Percentiles rank a stretch among this genome's conserved stretches.
phyloP scores from a whole-genome alignment of 2,888 invertebrate species.

The Diaprepes abbreviatus region DNA sequence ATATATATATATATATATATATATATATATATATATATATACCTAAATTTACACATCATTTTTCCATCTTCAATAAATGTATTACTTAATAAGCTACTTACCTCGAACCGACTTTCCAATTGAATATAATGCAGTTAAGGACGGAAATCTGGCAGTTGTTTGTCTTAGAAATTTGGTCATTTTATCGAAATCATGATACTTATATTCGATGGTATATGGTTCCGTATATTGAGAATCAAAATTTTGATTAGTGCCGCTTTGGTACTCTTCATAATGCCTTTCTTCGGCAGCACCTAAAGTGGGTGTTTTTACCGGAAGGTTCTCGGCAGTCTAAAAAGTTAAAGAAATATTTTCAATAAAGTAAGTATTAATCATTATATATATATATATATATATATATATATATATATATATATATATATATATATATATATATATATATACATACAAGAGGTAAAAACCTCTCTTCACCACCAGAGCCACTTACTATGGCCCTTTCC shows the following conservation, averaged over 20 bases:
- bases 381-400: too few relatives aligned
- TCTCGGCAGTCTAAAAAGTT: not conserved
- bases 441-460: too few relatives aligned
- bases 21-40: too few relatives aligned
- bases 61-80: too few relatives aligned
- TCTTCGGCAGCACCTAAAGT: conserved; percentile 15
- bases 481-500: too few relatives aligned
- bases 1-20: too few relatives aligned
- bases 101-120: conserved; percentile 95
- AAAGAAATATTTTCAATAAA: too few relatives aligned
- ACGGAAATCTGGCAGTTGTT: conserved; percentile 85
- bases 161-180: conserved; percentile 86
- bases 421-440: too few relatives aligned
- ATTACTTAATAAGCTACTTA: conserved; percentile 63
- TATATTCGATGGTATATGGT: conserved; percentile 75
- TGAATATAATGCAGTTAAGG: conserved; percentile 91
- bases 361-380: too few relatives aligned
- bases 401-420: too few relatives aligned
- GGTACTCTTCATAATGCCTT: conserved; percentile 28
- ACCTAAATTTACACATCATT: too few relatives aligned
- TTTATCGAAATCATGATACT: conserved; percentile 88
- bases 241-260: conserved; percentile 16
- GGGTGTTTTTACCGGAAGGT: conserved; percentile 8
- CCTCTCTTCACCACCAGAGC: too few relatives aligned
- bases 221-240: conserved; percentile 52